Base-by-base conservation (phyloP, 2,888 invertebrate genomes). In the Xestia xanthographa region DNA sequence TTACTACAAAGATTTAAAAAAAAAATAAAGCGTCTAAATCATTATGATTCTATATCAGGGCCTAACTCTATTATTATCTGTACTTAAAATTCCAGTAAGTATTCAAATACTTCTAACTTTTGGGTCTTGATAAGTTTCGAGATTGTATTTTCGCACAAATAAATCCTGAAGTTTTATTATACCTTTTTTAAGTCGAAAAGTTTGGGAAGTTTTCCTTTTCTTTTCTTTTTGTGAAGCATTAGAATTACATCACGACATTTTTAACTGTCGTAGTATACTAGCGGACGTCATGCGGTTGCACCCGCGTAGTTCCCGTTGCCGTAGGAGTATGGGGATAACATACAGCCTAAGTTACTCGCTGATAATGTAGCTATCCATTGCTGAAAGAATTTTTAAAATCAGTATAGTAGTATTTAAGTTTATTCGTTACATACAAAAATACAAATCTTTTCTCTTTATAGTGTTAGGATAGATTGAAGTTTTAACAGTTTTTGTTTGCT, bases 21-120 rank as follows among this genome's bases (percentile, higher is more conserved):
- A 43, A 63, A 45, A 45, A 45, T 9, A 41, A 34, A 34, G n/a
- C n/a, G 2, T 26, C 1, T 26, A 58, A 26, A 56, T 72, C 22
- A 26, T 56, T 38, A 60, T n/a, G 63, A 43, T 43, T 74, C 43
- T 53, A 14, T 70, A 34, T 38, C 20, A 12, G 34, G 11, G 2
- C 3, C 4, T 34, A 34, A 20, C 38, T 38, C 17, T 43, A 34
- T n/a, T 48, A 48, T 34, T 65, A 50, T 75, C 50, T 34, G 29
- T 53, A 48, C 45, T 58, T 56, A 26, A 56, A 48, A 34, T 58
- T 56, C 34, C 38, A 56, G 62, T 80, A 72, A 53, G 45, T 43
- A 69, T 63, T 73, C 5, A 41, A 66, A 60, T 65, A 70, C 71
- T 69, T 22, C 17, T 60, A 86, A 75, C 71, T 73, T 83, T 74